Conservation (phyloP, 2,888 invertebrate species). For the Hydraecia micacea region DNA sequence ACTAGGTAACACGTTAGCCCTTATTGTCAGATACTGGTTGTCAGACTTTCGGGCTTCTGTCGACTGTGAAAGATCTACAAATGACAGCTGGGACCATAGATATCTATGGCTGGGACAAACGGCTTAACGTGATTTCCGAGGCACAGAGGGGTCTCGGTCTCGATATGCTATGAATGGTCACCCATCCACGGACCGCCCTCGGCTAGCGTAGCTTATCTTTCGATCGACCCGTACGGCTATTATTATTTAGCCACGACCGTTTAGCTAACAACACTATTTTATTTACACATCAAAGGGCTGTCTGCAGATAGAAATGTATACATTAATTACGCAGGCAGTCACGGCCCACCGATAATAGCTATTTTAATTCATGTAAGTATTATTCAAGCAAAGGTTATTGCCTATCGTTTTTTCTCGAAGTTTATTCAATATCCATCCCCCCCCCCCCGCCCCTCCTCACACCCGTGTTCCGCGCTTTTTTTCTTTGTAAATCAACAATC, state of each 20-base stretch:
- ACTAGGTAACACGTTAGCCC: too few species aligned
- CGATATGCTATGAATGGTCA: not conserved
- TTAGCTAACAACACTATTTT: too few species aligned
- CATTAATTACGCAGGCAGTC: slow-evolving; percentile 16
- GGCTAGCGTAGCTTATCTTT: too few species aligned
- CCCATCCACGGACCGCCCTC: not conserved
- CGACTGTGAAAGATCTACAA: too few species aligned
- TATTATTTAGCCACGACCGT: too few species aligned
- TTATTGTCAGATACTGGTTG: too few species aligned
- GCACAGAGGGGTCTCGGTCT: not conserved
- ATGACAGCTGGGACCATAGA: too few species aligned
- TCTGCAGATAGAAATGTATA: not conserved
- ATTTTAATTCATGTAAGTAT: slow-evolving; percentile 39
- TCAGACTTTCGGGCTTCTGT: too few species aligned
- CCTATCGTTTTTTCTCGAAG: slow-evolving; percentile 43
- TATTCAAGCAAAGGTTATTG: slow-evolving; percentile 56
- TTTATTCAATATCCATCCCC: slow-evolving; percentile 51
- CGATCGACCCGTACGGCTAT: too few species aligned
- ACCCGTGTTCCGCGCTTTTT: slow-evolving; percentile 51
- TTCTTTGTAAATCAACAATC: slow-evolving; percentile 60
- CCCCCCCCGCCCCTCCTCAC: not conserved
- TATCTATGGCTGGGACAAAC: too few species aligned
- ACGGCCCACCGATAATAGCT: slow-evolving; percentile 25
- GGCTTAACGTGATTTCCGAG: not conserved
- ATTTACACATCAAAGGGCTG: not conserved